These are phyloP conservation scores for Mastomys natalensis DNA, from an alignment of 2,113 vertebrate genomes.

Conservation along the genomic window DNA sequence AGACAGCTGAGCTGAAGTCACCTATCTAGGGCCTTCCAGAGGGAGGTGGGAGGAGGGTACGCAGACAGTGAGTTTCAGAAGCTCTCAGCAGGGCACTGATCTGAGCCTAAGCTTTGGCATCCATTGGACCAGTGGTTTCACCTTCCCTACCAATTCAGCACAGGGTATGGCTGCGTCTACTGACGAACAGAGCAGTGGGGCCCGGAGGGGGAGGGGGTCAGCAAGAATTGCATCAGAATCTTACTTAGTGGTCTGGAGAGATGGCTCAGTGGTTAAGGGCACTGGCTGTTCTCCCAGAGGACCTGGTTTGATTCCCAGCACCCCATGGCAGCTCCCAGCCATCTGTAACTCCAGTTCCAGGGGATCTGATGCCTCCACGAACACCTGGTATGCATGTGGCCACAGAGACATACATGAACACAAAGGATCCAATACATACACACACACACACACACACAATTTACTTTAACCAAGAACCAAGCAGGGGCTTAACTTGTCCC, in stretches of 20 bases:
- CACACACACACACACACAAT: too few relatives aligned
- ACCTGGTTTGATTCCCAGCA: not conserved
- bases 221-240: not conserved
- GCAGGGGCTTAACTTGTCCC: not conserved
- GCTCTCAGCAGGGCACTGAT: too few relatives aligned
- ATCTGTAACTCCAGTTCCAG: not conserved
- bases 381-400: too few relatives aligned
- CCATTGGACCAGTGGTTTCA: not conserved
- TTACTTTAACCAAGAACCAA: not conserved
- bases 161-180: not conserved
- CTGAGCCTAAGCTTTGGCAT: not conserved
- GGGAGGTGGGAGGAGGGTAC: too few relatives aligned
- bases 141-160: not conserved
- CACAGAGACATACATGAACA: not conserved
- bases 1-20: not conserved
- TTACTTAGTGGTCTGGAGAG: not conserved
- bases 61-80: not conserved
- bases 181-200: not conserved
- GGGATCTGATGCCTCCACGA: not conserved
- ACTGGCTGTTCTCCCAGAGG: not conserved
- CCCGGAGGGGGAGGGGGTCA: not conserved
- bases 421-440: too few relatives aligned
- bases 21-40: not conserved
- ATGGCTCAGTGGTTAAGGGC: not conserved
- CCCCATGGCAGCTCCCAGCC: not conserved